These are phyloP conservation scores for Apocrypta bakeri DNA, from an alignment of 1,140 invertebrate species.

Conservation along the genomic window DNA sequence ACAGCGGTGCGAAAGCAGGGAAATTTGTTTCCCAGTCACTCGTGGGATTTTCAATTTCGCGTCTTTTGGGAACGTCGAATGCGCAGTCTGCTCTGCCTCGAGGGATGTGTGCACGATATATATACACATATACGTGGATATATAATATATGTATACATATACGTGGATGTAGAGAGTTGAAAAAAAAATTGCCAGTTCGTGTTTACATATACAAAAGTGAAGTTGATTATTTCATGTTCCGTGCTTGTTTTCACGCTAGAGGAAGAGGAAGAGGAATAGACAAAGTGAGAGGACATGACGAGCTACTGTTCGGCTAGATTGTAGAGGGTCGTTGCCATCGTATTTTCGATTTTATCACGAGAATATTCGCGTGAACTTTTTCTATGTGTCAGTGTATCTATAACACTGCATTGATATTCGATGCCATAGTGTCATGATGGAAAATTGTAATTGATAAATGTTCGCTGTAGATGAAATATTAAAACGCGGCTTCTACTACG, in stretches of 20 bases:
- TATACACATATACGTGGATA: not conserved
- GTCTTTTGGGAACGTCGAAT: slow-evolving; percentile 31
- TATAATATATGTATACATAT: no score
- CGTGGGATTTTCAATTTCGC: slow-evolving; percentile 44
- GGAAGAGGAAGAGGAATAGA: no score
- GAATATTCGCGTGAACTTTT: not conserved
- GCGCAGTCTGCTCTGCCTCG: not conserved
- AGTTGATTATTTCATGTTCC: slow-evolving; percentile 42
- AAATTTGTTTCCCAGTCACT: slow-evolving; percentile 30
- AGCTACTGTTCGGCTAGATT: not conserved
- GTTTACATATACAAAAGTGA: slow-evolving; percentile 2
- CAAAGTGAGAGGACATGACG: not conserved
- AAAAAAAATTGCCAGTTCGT: slow-evolving; percentile 25
- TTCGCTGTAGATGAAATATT: not conserved
- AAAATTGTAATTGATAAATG: not conserved
- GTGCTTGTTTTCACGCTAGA: not conserved
- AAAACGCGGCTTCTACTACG: not conserved
- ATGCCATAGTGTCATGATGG: not conserved
- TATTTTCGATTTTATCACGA: slow-evolving; percentile 1
- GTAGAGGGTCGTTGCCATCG: not conserved
- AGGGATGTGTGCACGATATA: not conserved
- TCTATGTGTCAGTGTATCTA: not conserved
- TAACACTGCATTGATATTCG: not conserved
- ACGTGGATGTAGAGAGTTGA: no score
- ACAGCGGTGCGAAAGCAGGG: slow-evolving; percentile 12